Conservation (phyloP, 2,888 invertebrate species). For the Pinctada fucata region DNA sequence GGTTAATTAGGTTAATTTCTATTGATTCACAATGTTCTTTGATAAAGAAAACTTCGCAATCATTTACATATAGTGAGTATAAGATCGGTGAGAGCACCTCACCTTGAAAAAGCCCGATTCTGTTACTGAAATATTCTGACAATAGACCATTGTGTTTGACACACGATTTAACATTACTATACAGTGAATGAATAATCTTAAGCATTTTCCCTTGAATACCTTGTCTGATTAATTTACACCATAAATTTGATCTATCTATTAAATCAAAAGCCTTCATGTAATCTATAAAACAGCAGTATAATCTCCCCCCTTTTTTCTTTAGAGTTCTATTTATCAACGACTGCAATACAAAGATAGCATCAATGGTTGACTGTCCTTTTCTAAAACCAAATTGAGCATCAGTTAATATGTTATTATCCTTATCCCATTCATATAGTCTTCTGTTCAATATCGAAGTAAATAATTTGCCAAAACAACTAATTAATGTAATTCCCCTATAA, state of each 20-base stretch:
- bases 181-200: constrained; percentile 2
- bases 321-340: neutral
- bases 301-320: neutral
- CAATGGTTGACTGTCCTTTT: too few relatives aligned
- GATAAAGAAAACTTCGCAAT: too few relatives aligned
- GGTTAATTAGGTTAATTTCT: too few relatives aligned
- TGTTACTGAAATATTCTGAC: constrained; percentile 34
- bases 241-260: constrained; percentile 2
- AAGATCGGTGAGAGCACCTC: constrained; percentile 41
- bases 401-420: neutral
- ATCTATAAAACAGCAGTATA: constrained; percentile 12
- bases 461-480: constrained; percentile 2
- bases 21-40: too few relatives aligned
- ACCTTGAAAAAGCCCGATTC: constrained; percentile 35
- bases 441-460: constrained; percentile 1
- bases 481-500: neutral
- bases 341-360: too few relatives aligned
- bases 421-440: constrained; percentile 6
- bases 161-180: constrained; percentile 40
- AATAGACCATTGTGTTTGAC: constrained; percentile 15
- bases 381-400: too few relatives aligned
- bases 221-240: neutral
- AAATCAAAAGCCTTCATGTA: constrained; percentile 9
- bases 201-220: constrained; percentile 15
- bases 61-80: too few relatives aligned